Evolutionary conservation across 1,140 invertebrate species (phyloP), one percentile per base, ranked within the genome.

Genomic region (Eriocheir sinensis): DNA sequence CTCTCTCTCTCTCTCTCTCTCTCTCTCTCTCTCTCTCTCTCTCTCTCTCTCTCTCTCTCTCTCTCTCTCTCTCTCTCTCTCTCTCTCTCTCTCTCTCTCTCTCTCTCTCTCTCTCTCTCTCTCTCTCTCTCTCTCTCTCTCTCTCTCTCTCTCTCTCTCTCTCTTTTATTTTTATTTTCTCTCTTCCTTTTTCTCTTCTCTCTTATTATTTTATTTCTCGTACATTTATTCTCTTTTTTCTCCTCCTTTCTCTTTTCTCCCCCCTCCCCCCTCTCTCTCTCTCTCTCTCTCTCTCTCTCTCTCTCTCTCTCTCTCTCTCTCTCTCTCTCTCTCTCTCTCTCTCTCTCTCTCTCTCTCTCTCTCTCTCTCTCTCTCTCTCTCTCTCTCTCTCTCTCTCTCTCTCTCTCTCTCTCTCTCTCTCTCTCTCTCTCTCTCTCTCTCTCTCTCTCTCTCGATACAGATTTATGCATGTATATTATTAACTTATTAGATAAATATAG

Each of bases 271-370:
- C 48, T 53, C 48, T 53, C 48, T 53, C 48, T 53, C 48, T 53
- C 48, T 53, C 48, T 53, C 48, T 53, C 48, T 53, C 48, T 53
- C 48, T 53, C 48, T 53, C 48, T 53, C 60, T 72, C 60, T 72
- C 60, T n/a, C 60, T n/a, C 17, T 72, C 60, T 72, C 60, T 72
- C 60, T 72, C 60, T 81, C 8, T 81, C n/a, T 81, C n/a, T 81
- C n/a, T 81, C 4, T 81, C 3, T 81, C 4, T 8, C n/a, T 83
- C 6, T 0, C 0, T 53, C 48, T 3, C 2, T 53, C 48, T 3
- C 8, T 53, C 48, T 53, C 48, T 53, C 48, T 53, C 48, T 53
- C 48, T 53, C 48, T 53, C 48, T 53, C 48, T 53, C 48, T 53
- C 48, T 53, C 48, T 53, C 48, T 53, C 48, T 53, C 48, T 53